Evolutionary conservation across 2,113 vertebrate species (phyloP), one percentile per base, ranked within the genome.

Genomic region (Cottus gobio): DNA sequence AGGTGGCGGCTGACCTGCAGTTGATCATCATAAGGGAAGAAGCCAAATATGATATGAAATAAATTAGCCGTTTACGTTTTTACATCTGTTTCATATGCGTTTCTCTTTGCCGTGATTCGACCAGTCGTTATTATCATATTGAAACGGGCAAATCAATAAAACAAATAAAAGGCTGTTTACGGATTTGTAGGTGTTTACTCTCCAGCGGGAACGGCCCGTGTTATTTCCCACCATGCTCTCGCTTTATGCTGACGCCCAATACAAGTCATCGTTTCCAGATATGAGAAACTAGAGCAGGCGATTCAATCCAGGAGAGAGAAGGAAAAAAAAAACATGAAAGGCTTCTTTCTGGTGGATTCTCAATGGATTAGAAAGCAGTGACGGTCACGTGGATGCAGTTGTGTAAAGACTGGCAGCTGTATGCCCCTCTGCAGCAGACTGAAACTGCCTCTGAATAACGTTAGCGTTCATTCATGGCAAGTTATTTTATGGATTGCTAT

Each of bases 321-420:
- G n/a, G 71, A 84, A 73, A 75, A 16, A 24, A 69, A 78, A 84
- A 77, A 77, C 87, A 90, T 84, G 66, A 90, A 90, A 89, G 70
- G 83, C 71, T 91, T 37, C 84, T 83, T 86, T 90, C 85, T 90
- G 68, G 65, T 69, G 82, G 76, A 66, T 89, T 86, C 86, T 93
- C 85, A 83, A 85, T 90, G 90, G 91, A 92, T 91, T 89, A 91
- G 88, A 91, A 91, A 91, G 84, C 92, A 69, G 83, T 50, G 84
- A 72, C 83, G 82, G 85, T 95, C 92, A 94, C 93, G 91, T 94
- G 92, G 85, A 74, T 74, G 63, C 86, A 92, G 88, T 89, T 89
- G 89, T 85, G 88, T 85, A 78, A 83, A 85, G 84, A 84, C 78
- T 69, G 78, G 84, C 70, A 70, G 91, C 86, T 86, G 76, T 68